phyloP scores from a whole-genome alignment of 1,140 invertebrate genomes.

The Drosophila pandora region DNA sequence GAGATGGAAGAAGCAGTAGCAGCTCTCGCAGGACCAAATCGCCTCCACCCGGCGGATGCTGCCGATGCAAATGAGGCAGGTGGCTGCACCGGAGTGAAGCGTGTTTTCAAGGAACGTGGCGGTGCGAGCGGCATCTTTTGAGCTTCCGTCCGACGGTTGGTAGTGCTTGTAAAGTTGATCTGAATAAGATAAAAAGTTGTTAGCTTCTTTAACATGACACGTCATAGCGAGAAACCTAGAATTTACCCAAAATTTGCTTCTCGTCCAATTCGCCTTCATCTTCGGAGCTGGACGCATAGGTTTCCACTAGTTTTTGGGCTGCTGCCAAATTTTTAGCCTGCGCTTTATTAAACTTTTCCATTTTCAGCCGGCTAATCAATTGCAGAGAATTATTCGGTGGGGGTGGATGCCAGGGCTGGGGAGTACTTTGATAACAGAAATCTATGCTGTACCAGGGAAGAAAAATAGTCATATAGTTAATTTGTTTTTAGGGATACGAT shows the following conservation, averaged over 20 bases:
- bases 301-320: conserved; percentile 84
- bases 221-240: conserved; percentile 26
- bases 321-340: conserved; percentile 86
- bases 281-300: conserved; percentile 85
- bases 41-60: conserved; percentile 92
- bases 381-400: conserved; percentile 11
- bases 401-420: conserved; percentile 25
- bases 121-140: conserved; percentile 85
- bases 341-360: conserved; percentile 78
- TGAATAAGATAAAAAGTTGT: conserved; percentile 21
- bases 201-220: conserved; percentile 28
- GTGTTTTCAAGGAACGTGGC: conserved; percentile 90
- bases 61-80: conserved; percentile 96
- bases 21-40: conserved; percentile 85
- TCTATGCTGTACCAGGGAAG: not conserved
- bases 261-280: conserved; percentile 86
- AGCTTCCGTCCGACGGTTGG: conserved; percentile 5
- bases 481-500: not conserved
- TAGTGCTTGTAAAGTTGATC: conserved; percentile 71
- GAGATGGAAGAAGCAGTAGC: conserved; percentile 89
- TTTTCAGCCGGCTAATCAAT: conserved; percentile 42
- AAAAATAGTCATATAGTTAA: not conserved
- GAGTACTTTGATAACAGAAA: conserved; percentile 18
- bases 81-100: conserved; percentile 90
- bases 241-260: conserved; percentile 84